Evolutionary conservation across 2,888 invertebrate species (phyloP), one percentile per base, ranked within the genome.

Genomic region (Drosophila nr. fundita): DNA sequence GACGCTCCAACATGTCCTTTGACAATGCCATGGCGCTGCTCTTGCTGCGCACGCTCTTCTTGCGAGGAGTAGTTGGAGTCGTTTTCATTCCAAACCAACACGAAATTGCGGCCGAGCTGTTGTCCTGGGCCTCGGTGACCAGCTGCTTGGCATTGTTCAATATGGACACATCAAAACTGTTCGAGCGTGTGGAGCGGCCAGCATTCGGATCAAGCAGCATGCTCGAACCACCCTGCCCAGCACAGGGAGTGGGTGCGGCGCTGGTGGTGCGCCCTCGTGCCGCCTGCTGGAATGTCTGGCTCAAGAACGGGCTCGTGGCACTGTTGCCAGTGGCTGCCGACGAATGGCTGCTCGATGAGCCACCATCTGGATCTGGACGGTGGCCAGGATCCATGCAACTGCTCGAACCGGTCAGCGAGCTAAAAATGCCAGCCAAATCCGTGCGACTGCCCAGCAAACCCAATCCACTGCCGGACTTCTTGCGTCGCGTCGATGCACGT

Each of bases 401-500:
- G 40, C 57, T 24, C 6, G 49, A 45, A 1, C 97, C 97, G 10
- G 97, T 96, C 76, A 97, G 94, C 38, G 92, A 90, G 50, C 86
- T 92, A 79, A 97, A 95, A 93, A 97, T 96, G 84, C 96, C 96
- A 79, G 96, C 95, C 59, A 97, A 94, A 90, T 97, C 97, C 36
- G 96, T 96, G 92, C 97, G 96, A 74, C 97, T 96, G 93, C 97
- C 97, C 66, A 97, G 95, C 77, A 97, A 95, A 7, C 97, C 97
- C 1, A 90, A 73, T 34, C 92, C 91, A 21, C 83, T 87, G 50
- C 87, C 89, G 13, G 87, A 87, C 42, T 92, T 92, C 76, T 92
- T 92, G 65, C 90, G 90, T 6, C 92, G 91, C 2, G 87, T 91
- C 15, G 92, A 91, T 3, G 82, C 88, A 11, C 90, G 90, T 2